Evolutionary conservation across 2,113 vertebrate genomes (phyloP).

Genomic region (Salvelinus alpinus): DNA sequence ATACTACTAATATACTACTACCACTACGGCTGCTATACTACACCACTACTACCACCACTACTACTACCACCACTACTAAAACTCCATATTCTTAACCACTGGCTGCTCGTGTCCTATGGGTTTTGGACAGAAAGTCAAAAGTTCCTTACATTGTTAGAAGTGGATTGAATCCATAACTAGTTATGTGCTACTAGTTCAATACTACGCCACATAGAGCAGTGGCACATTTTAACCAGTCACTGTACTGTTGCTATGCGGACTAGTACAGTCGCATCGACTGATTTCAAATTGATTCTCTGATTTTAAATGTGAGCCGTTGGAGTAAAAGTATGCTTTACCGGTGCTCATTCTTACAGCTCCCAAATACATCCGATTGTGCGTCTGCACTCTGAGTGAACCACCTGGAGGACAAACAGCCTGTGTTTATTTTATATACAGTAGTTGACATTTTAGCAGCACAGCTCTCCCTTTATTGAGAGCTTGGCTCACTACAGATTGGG

Average conservation of each 20-base stretch:
- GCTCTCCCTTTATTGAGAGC: constrained; percentile 50
- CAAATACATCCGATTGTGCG: constrained; percentile 9
- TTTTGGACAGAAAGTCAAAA: background rate
- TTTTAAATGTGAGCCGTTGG: background rate
- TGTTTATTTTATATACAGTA: constrained; percentile 70
- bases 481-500: constrained; percentile 15
- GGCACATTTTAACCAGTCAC: background rate
- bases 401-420: constrained; percentile 33
- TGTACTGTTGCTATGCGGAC: background rate
- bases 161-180: background rate
- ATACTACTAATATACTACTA: background rate
- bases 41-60: background rate
- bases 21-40: constrained; percentile 17
- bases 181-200: background rate
- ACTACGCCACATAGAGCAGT: background rate
- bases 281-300: background rate
- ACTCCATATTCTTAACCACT: background rate
- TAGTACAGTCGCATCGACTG: too few relatives aligned
- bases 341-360: background rate
- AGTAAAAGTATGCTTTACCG: background rate
- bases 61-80: background rate
- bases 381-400: constrained; percentile 49
- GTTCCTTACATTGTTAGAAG: background rate
- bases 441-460: constrained; percentile 64
- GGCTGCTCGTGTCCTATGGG: background rate